Percentiles rank a stretch among this genome's conserved stretches.
Conservation (phyloP, 2,888 invertebrate genomes). For the Marasmarcha lunaedactyla region DNA sequence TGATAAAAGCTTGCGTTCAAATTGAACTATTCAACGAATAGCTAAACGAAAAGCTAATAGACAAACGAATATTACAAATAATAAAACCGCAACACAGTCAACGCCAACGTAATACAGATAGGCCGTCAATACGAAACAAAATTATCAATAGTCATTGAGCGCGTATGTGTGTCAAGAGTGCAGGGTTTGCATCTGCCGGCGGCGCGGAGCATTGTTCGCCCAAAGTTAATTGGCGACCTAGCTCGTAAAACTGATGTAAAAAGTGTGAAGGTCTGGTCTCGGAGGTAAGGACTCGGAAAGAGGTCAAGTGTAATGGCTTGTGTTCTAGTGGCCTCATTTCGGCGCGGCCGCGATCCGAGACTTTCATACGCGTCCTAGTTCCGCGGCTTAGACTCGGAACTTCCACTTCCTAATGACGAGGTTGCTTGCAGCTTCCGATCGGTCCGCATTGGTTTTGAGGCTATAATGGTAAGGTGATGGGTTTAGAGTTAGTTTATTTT, state of each 20-base stretch:
- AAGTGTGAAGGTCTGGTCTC: constrained; percentile 66
- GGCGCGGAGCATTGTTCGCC: constrained; percentile 41
- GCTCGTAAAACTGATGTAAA: constrained; percentile 67
- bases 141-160: constrained; percentile 1
- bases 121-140: neutral
- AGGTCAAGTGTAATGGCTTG: constrained; percentile 68
- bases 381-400: constrained; percentile 9
- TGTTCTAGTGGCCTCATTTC: constrained; percentile 67
- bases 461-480: no score
- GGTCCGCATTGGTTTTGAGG: no score
- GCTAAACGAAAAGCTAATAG: no score
- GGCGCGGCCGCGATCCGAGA: constrained; percentile 21
- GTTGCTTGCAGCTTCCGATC: no score
- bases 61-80: no score
- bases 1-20: no score
- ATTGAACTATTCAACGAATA: no score
- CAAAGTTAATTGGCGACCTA: constrained; percentile 67
- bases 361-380: constrained; percentile 54
- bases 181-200: constrained; percentile 20
- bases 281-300: constrained; percentile 69
- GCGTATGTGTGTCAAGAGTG: constrained; percentile 2
- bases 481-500: no score
- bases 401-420: no score
- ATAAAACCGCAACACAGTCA: no score
- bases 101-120: neutral